A percentile compares a stretch with the other conserved stretches of the same genome.
Conservation (phyloP, 30 jellyfish, hydroid and myxozoan genomes). For the Aurelia aurita region DNA sequence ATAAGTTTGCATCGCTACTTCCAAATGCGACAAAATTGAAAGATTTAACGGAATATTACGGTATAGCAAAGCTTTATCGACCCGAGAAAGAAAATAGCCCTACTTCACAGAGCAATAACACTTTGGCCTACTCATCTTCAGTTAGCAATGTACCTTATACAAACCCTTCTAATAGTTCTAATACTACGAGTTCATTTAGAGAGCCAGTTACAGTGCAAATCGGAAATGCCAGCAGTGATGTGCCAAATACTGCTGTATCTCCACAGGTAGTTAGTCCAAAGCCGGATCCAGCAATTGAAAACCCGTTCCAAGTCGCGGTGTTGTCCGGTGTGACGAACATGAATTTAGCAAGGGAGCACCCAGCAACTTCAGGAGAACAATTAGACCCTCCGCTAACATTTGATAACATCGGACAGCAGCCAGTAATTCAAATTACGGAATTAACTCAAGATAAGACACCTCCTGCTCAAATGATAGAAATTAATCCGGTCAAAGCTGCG, state of each 20-base stretch:
- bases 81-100: background rate
- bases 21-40: conserved; percentile 8
- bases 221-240: background rate
- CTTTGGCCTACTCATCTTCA: too few species aligned
- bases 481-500: background rate
- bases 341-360: too few species aligned
- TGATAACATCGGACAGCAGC: background rate
- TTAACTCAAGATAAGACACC: background rate
- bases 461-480: background rate
- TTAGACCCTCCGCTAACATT: too few species aligned
- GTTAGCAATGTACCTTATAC: too few species aligned
- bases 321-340: too few species aligned
- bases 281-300: too few species aligned
- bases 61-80: conserved; percentile 38
- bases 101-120: background rate
- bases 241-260: background rate
- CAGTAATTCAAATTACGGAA: background rate
- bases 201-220: too few species aligned
- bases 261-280: background rate
- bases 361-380: too few species aligned
- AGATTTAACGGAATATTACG: conserved; percentile 40
- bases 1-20: background rate
- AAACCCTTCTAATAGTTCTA: too few species aligned
- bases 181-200: too few species aligned
- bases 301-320: too few species aligned